phyloP scores from a whole-genome alignment of 2,888 invertebrate genomes.

The Lordiphosa fenestrarum region DNA sequence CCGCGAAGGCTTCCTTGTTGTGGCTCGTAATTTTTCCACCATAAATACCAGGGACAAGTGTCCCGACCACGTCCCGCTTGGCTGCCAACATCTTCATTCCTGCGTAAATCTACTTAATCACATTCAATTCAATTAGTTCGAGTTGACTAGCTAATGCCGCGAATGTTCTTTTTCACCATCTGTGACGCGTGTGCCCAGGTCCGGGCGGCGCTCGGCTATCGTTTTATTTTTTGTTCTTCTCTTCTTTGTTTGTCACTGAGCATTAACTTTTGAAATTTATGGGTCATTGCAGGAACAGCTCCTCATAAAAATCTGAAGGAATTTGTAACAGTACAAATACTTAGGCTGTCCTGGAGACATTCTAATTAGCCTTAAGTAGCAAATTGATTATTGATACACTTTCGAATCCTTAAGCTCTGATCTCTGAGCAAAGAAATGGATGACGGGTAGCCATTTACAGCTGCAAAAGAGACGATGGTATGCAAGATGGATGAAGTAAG shows the following conservation, averaged over 20 bases:
- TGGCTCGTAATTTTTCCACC: slow-evolving; percentile 75
- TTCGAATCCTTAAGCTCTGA: not conserved
- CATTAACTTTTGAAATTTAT: slow-evolving; percentile 76
- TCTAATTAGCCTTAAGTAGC: slow-evolving; percentile 4
- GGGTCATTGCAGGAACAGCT: slow-evolving; percentile 39
- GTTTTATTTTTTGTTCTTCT: slow-evolving; percentile 1
- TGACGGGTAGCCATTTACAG: too few species aligned
- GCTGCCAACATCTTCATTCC: slow-evolving; percentile 59
- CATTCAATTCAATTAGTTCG: slow-evolving; percentile 80
- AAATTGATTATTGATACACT: not conserved
- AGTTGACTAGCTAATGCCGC: slow-evolving; percentile 77
- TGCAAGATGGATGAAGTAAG: too few species aligned
- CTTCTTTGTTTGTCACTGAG: slow-evolving; percentile 47
- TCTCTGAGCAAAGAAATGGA: too few species aligned
- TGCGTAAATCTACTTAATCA: slow-evolving; percentile 79
- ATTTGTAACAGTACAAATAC: slow-evolving; percentile 17
- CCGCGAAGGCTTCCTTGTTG: slow-evolving; percentile 59
- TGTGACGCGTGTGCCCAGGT: slow-evolving; percentile 39
- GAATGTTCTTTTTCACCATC: slow-evolving; percentile 46
- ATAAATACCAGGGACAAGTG: slow-evolving; percentile 65
- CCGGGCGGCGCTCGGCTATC: too few species aligned
- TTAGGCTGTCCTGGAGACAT: slow-evolving; percentile 2
- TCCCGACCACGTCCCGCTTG: slow-evolving; percentile 35
- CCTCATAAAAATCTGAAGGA: not conserved
- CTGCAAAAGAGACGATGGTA: too few species aligned